Base-by-base conservation (phyloP, 2,888 invertebrate genomes). In the Lepidonotus clava region DNA sequence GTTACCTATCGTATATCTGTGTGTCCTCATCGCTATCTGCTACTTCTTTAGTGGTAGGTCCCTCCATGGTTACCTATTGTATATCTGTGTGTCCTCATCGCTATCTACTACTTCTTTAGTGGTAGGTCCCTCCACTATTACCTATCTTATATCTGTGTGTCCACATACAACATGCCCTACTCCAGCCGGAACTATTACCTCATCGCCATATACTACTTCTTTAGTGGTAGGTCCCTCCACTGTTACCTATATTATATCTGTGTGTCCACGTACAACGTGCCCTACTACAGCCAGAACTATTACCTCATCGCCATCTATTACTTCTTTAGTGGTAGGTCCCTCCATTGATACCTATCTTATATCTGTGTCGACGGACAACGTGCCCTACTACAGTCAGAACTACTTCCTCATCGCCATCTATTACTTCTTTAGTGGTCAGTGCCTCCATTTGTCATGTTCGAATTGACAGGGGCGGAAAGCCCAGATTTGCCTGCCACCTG, bases 181-280 rank as follows among this genome's bases (percentile, higher is more conserved):
- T 71, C 46, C 71, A 41, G 32, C 32, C 0, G 32, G 0, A 67
- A 71, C 51, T 41, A 28, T 24, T 21, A 18, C 24, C 32, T 85
- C 32, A 71, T 85, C 24, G 71, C 85, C 0, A n/a, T 85, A 41
- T 85, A 76, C 51, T 85, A 32, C 66, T 76, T 66, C 18, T 46
- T 85, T 51, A 85, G 61, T 40, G 85, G 85, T 85, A 71, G 34
- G 85, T 46, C n/a, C n/a, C n/a, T n/a, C n/a, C n/a, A n/a, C n/a
- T n/a, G n/a, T n/a, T n/a, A n/a, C n/a, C n/a, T n/a, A n/a, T n/a
- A n/a, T n/a, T n/a, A n/a, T n/a, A n/a, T n/a, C n/a, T n/a, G n/a
- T 41, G 28, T 41, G 28, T 40, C 85, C 8, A 61, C 66, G 14
- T 51, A 32, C 34, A 34, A 67, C 28, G 76, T 71, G 8, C 66